Conservation (phyloP, 2,113 vertebrate genomes). For the Ophthalmolycus amberensis region DNA sequence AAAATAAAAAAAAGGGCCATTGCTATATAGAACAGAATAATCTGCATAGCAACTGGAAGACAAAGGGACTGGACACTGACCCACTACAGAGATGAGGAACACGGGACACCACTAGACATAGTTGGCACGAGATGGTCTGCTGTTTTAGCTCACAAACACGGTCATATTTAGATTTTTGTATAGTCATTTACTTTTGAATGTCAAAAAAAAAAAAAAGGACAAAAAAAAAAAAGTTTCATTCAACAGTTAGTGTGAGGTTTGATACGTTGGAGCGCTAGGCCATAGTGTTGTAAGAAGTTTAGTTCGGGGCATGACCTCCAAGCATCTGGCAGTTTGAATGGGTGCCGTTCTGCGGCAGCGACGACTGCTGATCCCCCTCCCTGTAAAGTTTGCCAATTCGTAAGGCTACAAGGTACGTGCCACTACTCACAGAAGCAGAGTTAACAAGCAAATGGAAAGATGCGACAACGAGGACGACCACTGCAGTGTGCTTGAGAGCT, state of each 20-base stretch:
- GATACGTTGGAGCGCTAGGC: constrained; percentile 65
- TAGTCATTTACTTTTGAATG: constrained; percentile 61
- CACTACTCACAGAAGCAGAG: constrained; percentile 72
- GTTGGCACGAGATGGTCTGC: constrained; percentile 81
- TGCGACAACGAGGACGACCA: constrained; percentile 58
- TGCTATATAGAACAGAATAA: constrained; percentile 85
- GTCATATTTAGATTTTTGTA: constrained; percentile 49
- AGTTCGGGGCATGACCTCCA: constrained; percentile 68
- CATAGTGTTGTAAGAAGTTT: constrained; percentile 71
- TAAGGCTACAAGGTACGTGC: constrained; percentile 78
- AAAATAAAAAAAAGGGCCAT: constrained; percentile 78
- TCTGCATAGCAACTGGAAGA: constrained; percentile 90
- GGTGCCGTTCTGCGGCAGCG: constrained; percentile 67
- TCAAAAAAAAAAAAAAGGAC: constrained; percentile 24
- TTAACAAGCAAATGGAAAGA: constrained; percentile 64
- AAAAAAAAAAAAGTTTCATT: constrained; percentile 28
- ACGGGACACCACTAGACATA: constrained; percentile 76
- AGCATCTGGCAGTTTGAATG: constrained; percentile 82
- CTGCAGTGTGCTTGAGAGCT: constrained; percentile 65
- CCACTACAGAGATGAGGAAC: constrained; percentile 73
- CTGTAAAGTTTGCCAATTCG: constrained; percentile 53
- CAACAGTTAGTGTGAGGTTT: constrained; percentile 78
- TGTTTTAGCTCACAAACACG: constrained; percentile 62
- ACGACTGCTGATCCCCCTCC: background rate
- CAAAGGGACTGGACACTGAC: constrained; percentile 87